Evolutionary conservation across 1,140 invertebrate genomes (phyloP), one percentile per base, ranked within the genome.

Genomic region (Drosophila bocqueti): DNA sequence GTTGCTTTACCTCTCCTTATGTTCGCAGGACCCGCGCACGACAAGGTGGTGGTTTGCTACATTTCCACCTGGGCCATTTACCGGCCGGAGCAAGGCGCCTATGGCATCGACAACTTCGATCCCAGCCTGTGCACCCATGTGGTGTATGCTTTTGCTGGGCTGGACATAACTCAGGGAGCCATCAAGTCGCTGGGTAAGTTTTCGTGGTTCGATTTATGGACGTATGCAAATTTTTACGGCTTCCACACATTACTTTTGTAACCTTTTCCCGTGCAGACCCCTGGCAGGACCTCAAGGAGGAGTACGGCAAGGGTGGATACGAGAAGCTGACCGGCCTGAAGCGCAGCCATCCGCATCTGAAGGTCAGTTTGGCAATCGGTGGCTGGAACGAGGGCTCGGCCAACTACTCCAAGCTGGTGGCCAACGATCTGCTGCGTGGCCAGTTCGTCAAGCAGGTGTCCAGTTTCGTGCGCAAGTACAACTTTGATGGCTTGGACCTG

Each of bases 301-400:
- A 96, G 78, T 96, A 96, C 79, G 96, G 96, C 57, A 95, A 94
- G 93, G 96, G 94, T 13, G 95, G 95, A 18, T 97, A 96, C 83
- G 95, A 95, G 69, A 94, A 95, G 47, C 92, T 97, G 55, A 96
- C 96, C 0, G 91, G 89, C 0, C 84, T 98, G 2, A 96, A 96
- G 73, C 85, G 94, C 38, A 94, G 93, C 11, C 95, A 97, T 93
- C 96, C 96, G 0, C 94, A 95, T 74, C 90, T 98, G 5, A 97
- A 97, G 92, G 91, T 93, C 16, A 95, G 95, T 2, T 80, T 98
- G 4, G 97, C 97, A 10, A 96, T 98, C 43, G 97, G 97, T 0
- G 97, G 97, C 2, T 98, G 97, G 97, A 97, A 97, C 83, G 97
- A 98, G 93, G 97, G 97, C 0, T 97, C 96, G 0, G 82, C 87